Evolutionary conservation across 92 coral and sea anemone species (phyloP).

Genomic region (Epizoanthus rinbou): DNA sequence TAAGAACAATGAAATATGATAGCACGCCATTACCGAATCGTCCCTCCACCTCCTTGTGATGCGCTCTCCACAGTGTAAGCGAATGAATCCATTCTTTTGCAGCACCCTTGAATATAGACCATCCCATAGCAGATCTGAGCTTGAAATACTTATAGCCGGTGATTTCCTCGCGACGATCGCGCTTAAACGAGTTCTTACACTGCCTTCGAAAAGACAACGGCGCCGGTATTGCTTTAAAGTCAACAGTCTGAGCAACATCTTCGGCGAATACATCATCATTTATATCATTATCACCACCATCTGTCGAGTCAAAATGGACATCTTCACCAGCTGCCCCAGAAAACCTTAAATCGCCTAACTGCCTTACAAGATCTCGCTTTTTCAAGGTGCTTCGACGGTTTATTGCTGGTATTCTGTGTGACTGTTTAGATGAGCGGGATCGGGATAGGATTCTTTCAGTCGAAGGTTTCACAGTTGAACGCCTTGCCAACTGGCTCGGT

Average conservation of each 20-base stretch:
- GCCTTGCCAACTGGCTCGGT: conserved; percentile 82
- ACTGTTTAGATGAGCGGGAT: conserved; percentile 1
- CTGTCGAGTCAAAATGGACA: conserved; percentile 32
- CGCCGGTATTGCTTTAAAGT: conserved; percentile 80
- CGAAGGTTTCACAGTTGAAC: conserved; percentile 46
- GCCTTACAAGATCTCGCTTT: conserved; percentile 23
- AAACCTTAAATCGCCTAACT: not conserved
- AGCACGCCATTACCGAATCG: conserved; percentile 98
- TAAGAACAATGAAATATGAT: conserved; percentile 92
- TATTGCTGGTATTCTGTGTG: not conserved
- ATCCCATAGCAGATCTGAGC: conserved; percentile 54
- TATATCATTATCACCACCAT: conserved; percentile 11
- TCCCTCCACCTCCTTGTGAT: conserved; percentile 93
- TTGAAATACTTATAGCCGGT: conserved; percentile 64
- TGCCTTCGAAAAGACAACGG: conserved; percentile 80
- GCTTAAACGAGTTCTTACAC: conserved; percentile 57
- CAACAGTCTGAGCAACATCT: conserved; percentile 51
- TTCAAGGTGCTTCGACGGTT: conserved; percentile 29
- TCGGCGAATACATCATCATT: conserved; percentile 47
- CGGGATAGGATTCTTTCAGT: conserved; percentile 8
- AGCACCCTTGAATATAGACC: conserved; percentile 53
- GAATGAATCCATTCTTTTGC: conserved; percentile 73
- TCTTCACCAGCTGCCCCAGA: conserved; percentile 23
- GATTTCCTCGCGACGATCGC: conserved; percentile 45
- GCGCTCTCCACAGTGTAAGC: conserved; percentile 87